Evolutionary conservation across 2,888 invertebrate species (phyloP), one percentile per base, ranked within the genome.

Genomic region (Nemurella pictetii): DNA sequence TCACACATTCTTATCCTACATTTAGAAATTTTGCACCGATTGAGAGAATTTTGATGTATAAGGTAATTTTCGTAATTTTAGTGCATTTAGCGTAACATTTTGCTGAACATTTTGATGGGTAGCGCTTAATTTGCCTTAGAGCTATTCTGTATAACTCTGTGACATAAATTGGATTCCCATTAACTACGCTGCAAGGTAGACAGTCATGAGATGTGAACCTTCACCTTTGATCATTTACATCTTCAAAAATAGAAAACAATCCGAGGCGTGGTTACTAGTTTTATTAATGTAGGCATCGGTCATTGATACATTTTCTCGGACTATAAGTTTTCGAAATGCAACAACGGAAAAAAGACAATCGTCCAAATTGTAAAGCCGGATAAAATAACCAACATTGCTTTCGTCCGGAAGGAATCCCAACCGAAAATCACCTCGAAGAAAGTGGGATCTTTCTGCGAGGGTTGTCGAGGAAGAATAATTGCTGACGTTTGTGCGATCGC

Each of bases 341-440:
- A 85, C 28, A 89, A 86, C 4, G 92, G 91, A 85, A 92, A 92
- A 88, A 90, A 92, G n/a, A 92, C 88, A 30, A 89, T 88, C 3
- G 91, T 91, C 92, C 92, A 92, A 26, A 91, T 86, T 28, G 91
- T 83, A 72, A 92, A 90, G 28, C 91, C 89, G 0, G 89, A 84
- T 15, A 90, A 85, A 72, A 92, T 88, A 5, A 88, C 87, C 0
- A 90, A 85, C 88, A 92, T 90, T 4, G 89, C 88, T 83, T 89
- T 90, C 1, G 91, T 89, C 83, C 90, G 90, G 83, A 90, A 90
- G 35, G 87, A 89, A 86, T 92, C 91, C 92, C 92, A 92, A 20
- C 91, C 91, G 15, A 91, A 88, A 26, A 91, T 86, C 9, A 91
- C 30, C 0, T 78, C 27, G 2, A 3, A 20, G 55, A 55, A 12